Base-by-base conservation (phyloP, 2,797 vertebrate species). In the Microctenopoma stevenorrisi region DNA sequence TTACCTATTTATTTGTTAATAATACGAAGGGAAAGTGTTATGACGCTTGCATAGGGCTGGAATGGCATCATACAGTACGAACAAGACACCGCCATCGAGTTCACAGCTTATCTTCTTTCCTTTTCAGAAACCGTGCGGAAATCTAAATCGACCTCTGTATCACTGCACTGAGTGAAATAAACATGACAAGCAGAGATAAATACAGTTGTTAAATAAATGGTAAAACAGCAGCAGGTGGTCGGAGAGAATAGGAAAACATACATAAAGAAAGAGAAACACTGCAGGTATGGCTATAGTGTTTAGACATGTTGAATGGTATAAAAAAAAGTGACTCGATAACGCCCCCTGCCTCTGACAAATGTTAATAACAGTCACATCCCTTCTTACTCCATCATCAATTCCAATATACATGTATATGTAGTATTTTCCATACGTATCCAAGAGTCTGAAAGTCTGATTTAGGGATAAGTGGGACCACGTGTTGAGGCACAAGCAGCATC, bases 401-500 rank as follows among this genome's bases (percentile, higher is more conserved):
- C 68, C 46, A 44, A 16, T 53, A 8, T 51, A 25, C 47, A 55
- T 40, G 35, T 37, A 14, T n/a, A 2, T 37, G 2, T 8, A 38
- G 37, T 40, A 57, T 66, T 12, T 25, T 71, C 46, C 54, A 40
- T 52, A n/a, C 10, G 52, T 42, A 2, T 62, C 4, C 25, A 12
- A 4, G 25, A 42, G 13, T 30, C n/a, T 25, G 5, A 61, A 53
- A 54, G 40, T 72, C 49, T 46, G 13, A 3, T 78, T 92, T 83
- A 92, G 37, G 93, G 80, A 60, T 68, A 84, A 15, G 84, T 69
- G n/a, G 92, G 88, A 35, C 72, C 86, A 71, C 11, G 18, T 0
- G 82, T 61, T 30, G 87, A 81, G 1, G 76, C 60, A 69, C 84
- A 60, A 0, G 93, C 85, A 64, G 95, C 93, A 5, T 64, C 78